phyloP scores from a whole-genome alignment of 2,797 vertebrate genomes.

The Gorsachius magnificus region DNA sequence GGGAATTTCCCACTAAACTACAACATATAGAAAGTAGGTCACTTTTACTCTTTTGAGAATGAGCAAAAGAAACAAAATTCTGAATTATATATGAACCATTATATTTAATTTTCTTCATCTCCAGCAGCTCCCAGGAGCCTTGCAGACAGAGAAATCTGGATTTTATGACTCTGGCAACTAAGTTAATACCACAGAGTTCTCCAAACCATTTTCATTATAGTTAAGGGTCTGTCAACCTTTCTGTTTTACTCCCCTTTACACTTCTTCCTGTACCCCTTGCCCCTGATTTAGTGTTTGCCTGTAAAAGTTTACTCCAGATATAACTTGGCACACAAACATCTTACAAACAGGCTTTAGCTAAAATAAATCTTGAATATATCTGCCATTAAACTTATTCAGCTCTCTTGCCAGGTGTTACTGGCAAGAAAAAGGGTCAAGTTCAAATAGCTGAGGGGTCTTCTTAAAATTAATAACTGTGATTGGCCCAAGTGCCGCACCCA shows the following conservation, averaged over 20 bases:
- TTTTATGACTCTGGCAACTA: constrained; percentile 50
- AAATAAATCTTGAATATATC: constrained; percentile 21
- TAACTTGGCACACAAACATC: constrained; percentile 12
- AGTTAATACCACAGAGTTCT: constrained; percentile 12
- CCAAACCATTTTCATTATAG: background rate
- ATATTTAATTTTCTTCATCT: constrained; percentile 45
- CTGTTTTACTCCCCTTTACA: background rate
- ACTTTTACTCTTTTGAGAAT: constrained; percentile 59
- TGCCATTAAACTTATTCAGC: background rate
- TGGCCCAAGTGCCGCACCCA: background rate
- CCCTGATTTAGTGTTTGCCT: constrained; percentile 12
- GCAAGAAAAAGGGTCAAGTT: background rate
- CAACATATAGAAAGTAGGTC: constrained; percentile 59
- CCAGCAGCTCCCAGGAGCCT: constrained; percentile 38
- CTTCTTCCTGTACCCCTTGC: background rate
- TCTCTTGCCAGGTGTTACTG: constrained; percentile 35
- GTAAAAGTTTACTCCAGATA: constrained; percentile 39
- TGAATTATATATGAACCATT: constrained; percentile 57
- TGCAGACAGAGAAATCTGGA: constrained; percentile 46
- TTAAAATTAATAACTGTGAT: background rate
- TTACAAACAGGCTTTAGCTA: background rate
- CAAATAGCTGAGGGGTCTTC: background rate
- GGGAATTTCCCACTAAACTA: constrained; percentile 46
- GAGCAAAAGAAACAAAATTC: constrained; percentile 47
- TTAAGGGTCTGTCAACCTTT: constrained; percentile 2